phyloP scores from a whole-genome alignment of 2,888 invertebrate genomes.

The Sarcophaga rosellei region DNA sequence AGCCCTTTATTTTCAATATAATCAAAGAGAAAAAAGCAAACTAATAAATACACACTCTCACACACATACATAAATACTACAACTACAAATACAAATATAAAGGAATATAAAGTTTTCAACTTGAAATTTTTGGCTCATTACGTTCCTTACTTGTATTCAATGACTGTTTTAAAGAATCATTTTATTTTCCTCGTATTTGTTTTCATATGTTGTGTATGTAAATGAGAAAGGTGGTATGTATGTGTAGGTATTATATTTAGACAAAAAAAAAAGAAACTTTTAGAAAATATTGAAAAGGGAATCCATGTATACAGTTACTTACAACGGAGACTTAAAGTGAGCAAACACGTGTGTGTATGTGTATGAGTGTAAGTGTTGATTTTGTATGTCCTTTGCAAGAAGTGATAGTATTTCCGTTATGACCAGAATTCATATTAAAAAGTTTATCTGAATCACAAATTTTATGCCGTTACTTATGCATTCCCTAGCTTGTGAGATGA shows the following conservation, averaged over 20 bases:
- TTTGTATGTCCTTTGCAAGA: conserved; percentile 15
- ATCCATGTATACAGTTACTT: too few species aligned
- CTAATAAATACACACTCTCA: too few species aligned
- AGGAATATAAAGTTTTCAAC: conserved; percentile 25
- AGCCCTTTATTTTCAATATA: conserved; percentile 10
- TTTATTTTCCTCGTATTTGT: too few species aligned
- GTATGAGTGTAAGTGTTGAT: neutral
- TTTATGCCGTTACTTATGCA: neutral
- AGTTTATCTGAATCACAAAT: neutral
- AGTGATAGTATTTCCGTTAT: conserved; percentile 29
- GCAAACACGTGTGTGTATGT: neutral
- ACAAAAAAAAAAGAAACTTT: too few species aligned
- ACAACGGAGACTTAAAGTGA: neutral
- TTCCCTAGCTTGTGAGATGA: neutral
- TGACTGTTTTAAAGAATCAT: too few species aligned
- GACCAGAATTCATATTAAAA: conserved; percentile 22
- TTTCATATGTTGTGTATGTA: too few species aligned
- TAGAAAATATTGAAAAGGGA: too few species aligned
- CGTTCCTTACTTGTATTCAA: conserved; percentile 20
- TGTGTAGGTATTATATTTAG: too few species aligned
- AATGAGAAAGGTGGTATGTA: too few species aligned
- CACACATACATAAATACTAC: neutral
- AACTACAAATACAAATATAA: neutral
- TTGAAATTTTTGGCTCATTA: conserved; percentile 43
- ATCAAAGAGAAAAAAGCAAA: too few species aligned